phyloP scores from a whole-genome alignment of 2,888 invertebrate species.

The Phanerotoma sp. region DNA sequence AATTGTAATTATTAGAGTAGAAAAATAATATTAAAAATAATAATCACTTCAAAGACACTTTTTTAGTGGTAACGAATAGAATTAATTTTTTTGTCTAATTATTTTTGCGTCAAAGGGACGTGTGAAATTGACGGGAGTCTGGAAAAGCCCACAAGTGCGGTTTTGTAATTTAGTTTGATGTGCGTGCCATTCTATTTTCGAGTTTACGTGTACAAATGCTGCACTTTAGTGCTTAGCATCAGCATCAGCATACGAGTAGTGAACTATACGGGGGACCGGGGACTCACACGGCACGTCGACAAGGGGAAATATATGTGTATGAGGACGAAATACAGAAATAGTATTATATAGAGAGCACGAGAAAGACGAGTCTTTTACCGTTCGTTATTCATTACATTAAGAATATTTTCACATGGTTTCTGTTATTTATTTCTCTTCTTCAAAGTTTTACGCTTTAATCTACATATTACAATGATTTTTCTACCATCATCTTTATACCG shows the following conservation, averaged over 20 bases:
- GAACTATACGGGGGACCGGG: not conserved
- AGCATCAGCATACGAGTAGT: not conserved
- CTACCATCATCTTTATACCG: not conserved
- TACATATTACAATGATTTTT: not conserved
- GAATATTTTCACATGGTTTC: too few relatives aligned
- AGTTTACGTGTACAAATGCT: constrained; percentile 41
- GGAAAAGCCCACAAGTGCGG: constrained; percentile 16
- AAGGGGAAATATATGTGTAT: constrained; percentile 31
- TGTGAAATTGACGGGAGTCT: constrained; percentile 3
- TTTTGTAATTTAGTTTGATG: constrained; percentile 44
- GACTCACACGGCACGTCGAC: constrained; percentile 1
- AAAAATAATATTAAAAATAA: too few relatives aligned
- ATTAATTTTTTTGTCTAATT: not conserved
- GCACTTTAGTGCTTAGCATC: constrained; percentile 38
- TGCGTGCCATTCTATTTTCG: constrained; percentile 50
- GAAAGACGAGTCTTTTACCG: not conserved
- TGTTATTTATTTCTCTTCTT: not conserved
- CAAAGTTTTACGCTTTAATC: not conserved
- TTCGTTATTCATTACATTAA: constrained; percentile 1
- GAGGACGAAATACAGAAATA: constrained; percentile 50
- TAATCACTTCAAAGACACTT: too few relatives aligned
- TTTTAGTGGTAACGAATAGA: too few relatives aligned
- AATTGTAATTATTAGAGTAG: too few relatives aligned
- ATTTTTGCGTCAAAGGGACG: not conserved
- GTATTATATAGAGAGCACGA: constrained; percentile 29